Evolutionary conservation across 1,140 invertebrate genomes (phyloP), one percentile per base, ranked within the genome.

Genomic region (Epicauta chinensis): DNA sequence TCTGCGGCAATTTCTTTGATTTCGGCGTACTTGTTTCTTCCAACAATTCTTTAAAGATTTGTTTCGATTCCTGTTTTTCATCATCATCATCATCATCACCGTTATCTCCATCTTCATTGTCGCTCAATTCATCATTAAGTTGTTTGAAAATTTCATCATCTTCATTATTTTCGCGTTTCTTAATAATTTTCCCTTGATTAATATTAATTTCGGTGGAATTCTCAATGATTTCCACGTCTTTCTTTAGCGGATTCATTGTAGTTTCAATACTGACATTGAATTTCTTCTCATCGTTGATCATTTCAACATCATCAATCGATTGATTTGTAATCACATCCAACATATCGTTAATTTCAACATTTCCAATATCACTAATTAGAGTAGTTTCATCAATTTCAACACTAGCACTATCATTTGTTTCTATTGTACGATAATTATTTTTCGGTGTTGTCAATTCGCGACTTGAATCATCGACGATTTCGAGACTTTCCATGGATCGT

Each of bases 21-120:
- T 57, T 61, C 11, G 60, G 47, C 13, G 62, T 63, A 11, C 55
- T 59, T 4, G 59, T 56, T 49, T 67, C 65, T 4, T 63, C 63
- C 2, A 62, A n/a, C 3, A 69, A 52, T 45, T 69, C 60, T 45
- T 64, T 60, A 40, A 69, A 69, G 15, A 69, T 64, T 34, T 53
- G 36, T 6, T 63, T 51, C 1, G 62, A 59, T 53, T 67, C 64
- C 12, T 38, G 38, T 30, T 62, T 53, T 38, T 61, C 52, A 31
- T 64, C 57, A 11, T 62, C 51, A 2, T 47, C 43, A n/a, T 30
- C 23, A 11, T 15, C 56, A 12, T 52, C 58, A 2, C 23, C 34
- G 13, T 47, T 60, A 6, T 65, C 17, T 40, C 67, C 62, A 9
- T 53, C n/a, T n/a, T n/a, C n/a, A n/a, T n/a, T n/a, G n/a, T n/a